Conservation (phyloP, 2,888 invertebrate species). For the Gasteruption jaculator region DNA sequence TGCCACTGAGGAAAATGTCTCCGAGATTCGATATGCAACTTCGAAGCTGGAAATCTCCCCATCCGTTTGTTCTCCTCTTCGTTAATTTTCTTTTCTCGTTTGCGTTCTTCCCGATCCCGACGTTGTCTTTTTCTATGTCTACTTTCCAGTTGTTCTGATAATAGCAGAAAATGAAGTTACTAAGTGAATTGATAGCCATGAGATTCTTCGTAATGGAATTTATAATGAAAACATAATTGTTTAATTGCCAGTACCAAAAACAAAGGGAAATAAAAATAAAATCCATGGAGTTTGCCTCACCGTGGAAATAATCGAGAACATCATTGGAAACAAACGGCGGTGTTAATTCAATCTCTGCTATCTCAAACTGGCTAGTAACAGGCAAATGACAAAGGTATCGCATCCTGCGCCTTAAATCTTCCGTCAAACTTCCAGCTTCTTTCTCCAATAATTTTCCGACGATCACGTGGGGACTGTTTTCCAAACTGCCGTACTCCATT, state of each 20-base stretch:
- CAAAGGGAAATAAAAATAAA: too few relatives aligned
- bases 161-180: neutral
- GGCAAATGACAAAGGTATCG: conserved; percentile 84
- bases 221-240: too few relatives aligned
- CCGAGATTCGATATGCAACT: conserved; percentile 63
- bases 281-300: conserved; percentile 52
- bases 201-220: too few relatives aligned
- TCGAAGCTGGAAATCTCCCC: conserved; percentile 61
- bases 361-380: conserved; percentile 82
- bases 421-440: conserved; percentile 80
- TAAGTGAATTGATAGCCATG: too few relatives aligned
- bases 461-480: conserved; percentile 70
- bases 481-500: conserved; percentile 77
- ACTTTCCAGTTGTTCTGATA: conserved; percentile 67
- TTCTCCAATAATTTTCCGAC: conserved; percentile 80
- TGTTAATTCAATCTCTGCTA: conserved; percentile 80
- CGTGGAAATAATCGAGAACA: conserved; percentile 66
- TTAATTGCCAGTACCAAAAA: too few relatives aligned
- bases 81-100: conserved; percentile 72
- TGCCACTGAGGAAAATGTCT: conserved; percentile 58
- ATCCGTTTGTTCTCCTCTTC: conserved; percentile 68
- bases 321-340: conserved; percentile 67
- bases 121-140: conserved; percentile 68
- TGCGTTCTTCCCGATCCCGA: conserved; percentile 72
- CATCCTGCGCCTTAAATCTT: conserved; percentile 71